These are phyloP conservation scores for Enteromius radiatus DNA, from an alignment of 2,797 vertebrate genomes.

Conservation along the genomic window DNA sequence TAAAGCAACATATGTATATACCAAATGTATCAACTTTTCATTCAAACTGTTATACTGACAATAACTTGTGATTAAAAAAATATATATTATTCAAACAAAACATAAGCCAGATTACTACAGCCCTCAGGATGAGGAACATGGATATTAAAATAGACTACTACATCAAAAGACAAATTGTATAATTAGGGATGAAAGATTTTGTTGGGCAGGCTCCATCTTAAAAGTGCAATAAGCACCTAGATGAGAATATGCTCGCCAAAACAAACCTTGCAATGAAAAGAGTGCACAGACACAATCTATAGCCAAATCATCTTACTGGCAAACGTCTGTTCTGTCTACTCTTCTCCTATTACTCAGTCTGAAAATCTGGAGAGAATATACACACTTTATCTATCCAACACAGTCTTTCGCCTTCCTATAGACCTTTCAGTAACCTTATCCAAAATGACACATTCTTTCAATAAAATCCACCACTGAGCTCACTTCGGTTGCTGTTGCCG, in stretches of 20 bases:
- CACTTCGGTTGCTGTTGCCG: conserved; percentile 31
- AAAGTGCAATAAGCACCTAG: conserved; percentile 39
- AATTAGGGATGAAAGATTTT: conserved; percentile 13
- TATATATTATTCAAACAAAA: too few relatives aligned
- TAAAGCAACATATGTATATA: neutral
- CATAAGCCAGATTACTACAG: neutral
- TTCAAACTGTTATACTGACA: neutral
- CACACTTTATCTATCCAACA: conserved; percentile 42
- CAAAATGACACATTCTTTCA: conserved; percentile 75
- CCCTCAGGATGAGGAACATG: neutral
- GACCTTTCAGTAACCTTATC: conserved; percentile 60
- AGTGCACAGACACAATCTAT: conserved; percentile 7
- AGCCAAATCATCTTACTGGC: conserved; percentile 54
- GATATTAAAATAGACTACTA: conserved; percentile 9
- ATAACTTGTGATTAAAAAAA: neutral
- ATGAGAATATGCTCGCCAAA: conserved; percentile 26
- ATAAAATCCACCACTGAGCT: conserved; percentile 65
- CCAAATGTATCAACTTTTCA: neutral
- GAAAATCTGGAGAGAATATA: conserved; percentile 48
- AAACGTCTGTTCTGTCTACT: conserved; percentile 58
- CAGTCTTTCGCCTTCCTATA: conserved; percentile 22
- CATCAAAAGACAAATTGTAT: conserved; percentile 28
- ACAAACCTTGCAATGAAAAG: conserved; percentile 9
- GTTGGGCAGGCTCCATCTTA: conserved; percentile 24
- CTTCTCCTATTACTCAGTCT: conserved; percentile 68